phyloP scores from a whole-genome alignment of 2,888 invertebrate species.

The Sclerodermus sp. region DNA sequence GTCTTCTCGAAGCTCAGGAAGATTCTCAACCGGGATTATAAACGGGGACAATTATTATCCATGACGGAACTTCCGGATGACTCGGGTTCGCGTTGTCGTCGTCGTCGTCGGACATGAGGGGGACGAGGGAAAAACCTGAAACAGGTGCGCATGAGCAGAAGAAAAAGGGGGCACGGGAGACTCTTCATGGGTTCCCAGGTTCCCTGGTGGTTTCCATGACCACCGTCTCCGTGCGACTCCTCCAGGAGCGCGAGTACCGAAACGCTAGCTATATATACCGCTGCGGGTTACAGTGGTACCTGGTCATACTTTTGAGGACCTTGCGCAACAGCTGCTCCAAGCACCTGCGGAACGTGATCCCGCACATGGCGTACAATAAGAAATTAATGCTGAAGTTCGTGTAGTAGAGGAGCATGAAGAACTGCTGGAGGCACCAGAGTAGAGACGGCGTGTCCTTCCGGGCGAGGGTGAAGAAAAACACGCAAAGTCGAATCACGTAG shows the following conservation, averaged over 20 bases:
- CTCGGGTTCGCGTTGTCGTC: too few relatives aligned
- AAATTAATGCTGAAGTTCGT: constrained; percentile 70
- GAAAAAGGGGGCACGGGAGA: too few relatives aligned
- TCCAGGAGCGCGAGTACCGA: constrained; percentile 11
- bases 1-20: too few relatives aligned
- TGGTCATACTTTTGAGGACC: constrained; percentile 54
- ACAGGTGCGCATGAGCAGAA: too few relatives aligned
- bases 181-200: constrained; percentile 9
- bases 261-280: constrained; percentile 40
- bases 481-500: constrained; percentile 61
- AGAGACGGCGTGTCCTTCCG: constrained; percentile 54
- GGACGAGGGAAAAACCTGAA: too few relatives aligned
- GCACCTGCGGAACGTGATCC: constrained; percentile 64
- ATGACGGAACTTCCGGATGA: too few relatives aligned
- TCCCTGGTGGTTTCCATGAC: constrained; percentile 14
- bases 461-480: constrained; percentile 60
- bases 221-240: constrained; percentile 12
- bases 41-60: too few relatives aligned
- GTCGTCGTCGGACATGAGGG: too few relatives aligned
- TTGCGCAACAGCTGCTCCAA: constrained; percentile 61
- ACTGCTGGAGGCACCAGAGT: constrained; percentile 63
- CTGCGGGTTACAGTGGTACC: constrained; percentile 50
- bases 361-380: constrained; percentile 66
- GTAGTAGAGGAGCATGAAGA: constrained; percentile 67
- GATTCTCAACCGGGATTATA: too few relatives aligned